Evolutionary conservation across 2,113 vertebrate species (phyloP).

Genomic region (Nerophis ophidion): DNA sequence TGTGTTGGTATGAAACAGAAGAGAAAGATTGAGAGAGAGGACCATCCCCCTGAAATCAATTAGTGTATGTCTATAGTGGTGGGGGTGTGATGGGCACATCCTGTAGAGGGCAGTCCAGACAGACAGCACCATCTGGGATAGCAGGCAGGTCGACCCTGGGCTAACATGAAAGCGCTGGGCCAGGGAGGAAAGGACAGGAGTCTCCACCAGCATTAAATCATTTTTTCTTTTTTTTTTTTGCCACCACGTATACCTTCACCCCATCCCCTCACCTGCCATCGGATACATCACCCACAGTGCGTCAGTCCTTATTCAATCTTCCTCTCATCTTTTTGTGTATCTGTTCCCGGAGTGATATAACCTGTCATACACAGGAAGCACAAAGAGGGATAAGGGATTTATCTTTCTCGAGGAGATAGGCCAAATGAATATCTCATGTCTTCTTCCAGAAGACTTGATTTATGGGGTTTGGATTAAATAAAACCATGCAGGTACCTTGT

Average conservation of each 20-base stretch:
- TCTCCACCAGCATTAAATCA: slow-evolving; percentile 79
- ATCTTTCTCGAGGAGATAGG: slow-evolving; percentile 47
- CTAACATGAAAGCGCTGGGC: slow-evolving; percentile 79
- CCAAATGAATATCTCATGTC: slow-evolving; percentile 64
- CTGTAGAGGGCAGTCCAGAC: slow-evolving; percentile 70
- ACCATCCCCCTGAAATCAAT: slow-evolving; percentile 85
- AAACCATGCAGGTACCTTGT: slow-evolving; percentile 18
- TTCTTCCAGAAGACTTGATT: slow-evolving; percentile 58
- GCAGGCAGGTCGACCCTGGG: slow-evolving; percentile 71
- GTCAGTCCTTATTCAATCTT: slow-evolving; percentile 53
- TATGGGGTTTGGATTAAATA: slow-evolving; percentile 44
- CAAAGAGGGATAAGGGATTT: slow-evolving; percentile 43
- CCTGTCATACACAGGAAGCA: slow-evolving; percentile 71
- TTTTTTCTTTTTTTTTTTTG: slow-evolving; percentile 18
- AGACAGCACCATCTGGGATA: slow-evolving; percentile 87
- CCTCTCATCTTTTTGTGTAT: slow-evolving; percentile 18
- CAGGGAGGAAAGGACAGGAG: slow-evolving; percentile 67
- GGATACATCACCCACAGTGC: slow-evolving; percentile 57
- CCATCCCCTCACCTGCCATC: slow-evolving; percentile 53
- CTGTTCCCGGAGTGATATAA: slow-evolving; percentile 62
- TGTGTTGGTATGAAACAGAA: slow-evolving; percentile 30
- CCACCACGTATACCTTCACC: slow-evolving; percentile 22
- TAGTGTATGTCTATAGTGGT: slow-evolving; percentile 58
- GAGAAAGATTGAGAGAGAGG: slow-evolving; percentile 11
- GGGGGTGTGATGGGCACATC: slow-evolving; percentile 67